Percentiles rank a stretch among this genome's conserved stretches.
Evolutionary conservation across 2,797 vertebrate species (phyloP).

Genomic region (Mycteria americana): DNA sequence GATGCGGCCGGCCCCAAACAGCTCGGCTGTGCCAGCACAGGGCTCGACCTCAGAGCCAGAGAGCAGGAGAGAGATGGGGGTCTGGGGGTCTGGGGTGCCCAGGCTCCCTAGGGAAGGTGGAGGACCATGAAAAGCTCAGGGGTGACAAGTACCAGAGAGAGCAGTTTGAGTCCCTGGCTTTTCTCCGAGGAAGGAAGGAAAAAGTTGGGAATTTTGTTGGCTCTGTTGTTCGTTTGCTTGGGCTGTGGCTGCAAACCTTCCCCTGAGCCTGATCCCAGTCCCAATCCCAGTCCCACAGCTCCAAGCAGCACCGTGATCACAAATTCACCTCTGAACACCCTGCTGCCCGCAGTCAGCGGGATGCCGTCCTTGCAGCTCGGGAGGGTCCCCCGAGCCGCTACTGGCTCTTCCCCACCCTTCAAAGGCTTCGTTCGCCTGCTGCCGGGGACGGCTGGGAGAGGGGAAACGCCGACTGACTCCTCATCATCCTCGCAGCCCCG

Average conservation of each 20-base stretch:
- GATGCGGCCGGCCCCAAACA: accelerated
- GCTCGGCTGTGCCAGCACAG: accelerated
- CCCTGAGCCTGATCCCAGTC: neutral
- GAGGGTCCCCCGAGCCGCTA: neutral
- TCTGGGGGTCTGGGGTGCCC: accelerated
- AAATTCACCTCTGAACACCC: no score
- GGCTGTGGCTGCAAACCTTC: neutral
- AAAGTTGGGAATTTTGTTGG: neutral
- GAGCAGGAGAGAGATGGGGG: neutral
- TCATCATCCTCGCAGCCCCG: neutral
- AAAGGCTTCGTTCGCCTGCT: neutral
- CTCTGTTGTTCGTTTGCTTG: neutral
- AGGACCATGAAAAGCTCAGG: neutral
- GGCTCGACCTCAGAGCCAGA: neutral
- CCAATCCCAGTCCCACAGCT: neutral
- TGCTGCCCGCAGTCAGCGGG: neutral
- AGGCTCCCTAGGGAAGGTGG: neutral
- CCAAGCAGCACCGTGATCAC: accelerated
- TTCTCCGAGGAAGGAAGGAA: neutral
- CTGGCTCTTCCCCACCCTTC: neutral
- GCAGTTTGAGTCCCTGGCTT: neutral
- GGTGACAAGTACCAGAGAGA: neutral
- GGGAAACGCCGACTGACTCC: neutral
- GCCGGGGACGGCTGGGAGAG: neutral
- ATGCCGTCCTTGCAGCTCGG: neutral